phyloP scores from a whole-genome alignment of 2,888 invertebrate species.

The Plebejus argus region DNA sequence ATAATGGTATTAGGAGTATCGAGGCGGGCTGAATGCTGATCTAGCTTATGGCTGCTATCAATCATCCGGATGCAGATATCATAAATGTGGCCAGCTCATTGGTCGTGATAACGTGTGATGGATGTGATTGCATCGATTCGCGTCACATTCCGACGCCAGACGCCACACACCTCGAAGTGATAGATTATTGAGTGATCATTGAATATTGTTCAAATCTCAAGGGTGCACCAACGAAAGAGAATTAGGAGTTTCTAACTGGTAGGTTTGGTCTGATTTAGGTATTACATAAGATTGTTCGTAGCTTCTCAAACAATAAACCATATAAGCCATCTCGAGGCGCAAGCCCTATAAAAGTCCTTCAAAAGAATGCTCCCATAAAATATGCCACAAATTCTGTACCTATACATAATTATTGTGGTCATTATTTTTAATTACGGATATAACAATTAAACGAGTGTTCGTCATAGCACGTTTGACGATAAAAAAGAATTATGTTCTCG shows the following conservation, averaged over 20 bases:
- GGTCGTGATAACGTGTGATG: conserved; percentile 26
- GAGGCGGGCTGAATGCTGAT: not conserved
- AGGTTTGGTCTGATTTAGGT: not conserved
- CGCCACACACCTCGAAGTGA: not conserved
- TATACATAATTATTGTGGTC: not conserved
- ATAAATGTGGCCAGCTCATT: not conserved
- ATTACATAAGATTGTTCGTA: not conserved
- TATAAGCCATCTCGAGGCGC: not conserved
- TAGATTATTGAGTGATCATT: not conserved
- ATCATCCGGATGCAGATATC: conserved; percentile 15
- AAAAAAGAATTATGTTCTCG: conserved; percentile 10
- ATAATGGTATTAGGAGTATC: not conserved
- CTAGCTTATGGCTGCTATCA: conserved; percentile 14
- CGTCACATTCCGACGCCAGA: conserved; percentile 28
- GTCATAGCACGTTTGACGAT: conserved; percentile 16
- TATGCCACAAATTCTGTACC: conserved; percentile 1
- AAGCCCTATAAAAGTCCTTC: not conserved
- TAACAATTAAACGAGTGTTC: conserved; percentile 18
- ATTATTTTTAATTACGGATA: conserved; percentile 19
- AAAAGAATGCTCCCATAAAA: not conserved
- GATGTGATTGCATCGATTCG: conserved; percentile 33
- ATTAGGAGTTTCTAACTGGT: not conserved
- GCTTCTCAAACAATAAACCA: not conserved
- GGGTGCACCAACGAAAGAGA: not conserved
- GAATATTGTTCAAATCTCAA: not conserved